These are phyloP conservation scores for Caenorhabditis imperialis DNA, from an alignment of 2,888 invertebrate species.

Conservation along the genomic window DNA sequence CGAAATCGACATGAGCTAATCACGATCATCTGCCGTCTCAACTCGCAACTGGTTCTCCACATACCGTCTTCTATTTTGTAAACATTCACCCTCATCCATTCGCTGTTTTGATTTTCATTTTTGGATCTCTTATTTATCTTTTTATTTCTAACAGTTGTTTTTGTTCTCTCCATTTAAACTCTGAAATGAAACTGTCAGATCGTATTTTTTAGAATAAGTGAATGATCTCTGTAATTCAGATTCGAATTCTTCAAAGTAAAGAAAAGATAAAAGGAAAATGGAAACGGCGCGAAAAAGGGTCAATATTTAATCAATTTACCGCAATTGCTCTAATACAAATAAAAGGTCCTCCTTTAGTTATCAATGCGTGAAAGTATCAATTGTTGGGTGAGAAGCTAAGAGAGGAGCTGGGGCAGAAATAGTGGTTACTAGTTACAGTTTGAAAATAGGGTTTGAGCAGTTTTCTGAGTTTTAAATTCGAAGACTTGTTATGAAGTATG, in stretches of 20 bases:
- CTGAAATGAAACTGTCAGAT: background rate
- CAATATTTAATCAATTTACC: slow-evolving; percentile 45
- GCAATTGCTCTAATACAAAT: slow-evolving; percentile 37
- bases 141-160: background rate
- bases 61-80: background rate
- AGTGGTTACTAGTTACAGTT: too few relatives aligned
- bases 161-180: background rate
- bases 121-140: background rate
- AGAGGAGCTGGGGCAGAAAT: too few relatives aligned
- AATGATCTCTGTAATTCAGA: too few relatives aligned
- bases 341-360: slow-evolving; percentile 39
- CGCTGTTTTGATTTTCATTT: background rate
- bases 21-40: background rate
- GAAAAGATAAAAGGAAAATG: slow-evolving; percentile 13
- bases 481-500: too few relatives aligned
- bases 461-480: too few relatives aligned
- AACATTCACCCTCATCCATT: background rate
- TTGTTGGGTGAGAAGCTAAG: slow-evolving; percentile 1
- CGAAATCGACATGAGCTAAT: slow-evolving; percentile 84
- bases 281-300: slow-evolving; percentile 6
- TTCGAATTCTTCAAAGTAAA: background rate
- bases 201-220: too few relatives aligned
- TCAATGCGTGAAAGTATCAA: slow-evolving; percentile 55
- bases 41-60: background rate
- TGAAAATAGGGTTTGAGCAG: too few relatives aligned